Percentiles rank a stretch among this genome's conserved stretches.
phyloP scores from a whole-genome alignment of 2,113 vertebrate species.

The Saccopteryx leptura region DNA sequence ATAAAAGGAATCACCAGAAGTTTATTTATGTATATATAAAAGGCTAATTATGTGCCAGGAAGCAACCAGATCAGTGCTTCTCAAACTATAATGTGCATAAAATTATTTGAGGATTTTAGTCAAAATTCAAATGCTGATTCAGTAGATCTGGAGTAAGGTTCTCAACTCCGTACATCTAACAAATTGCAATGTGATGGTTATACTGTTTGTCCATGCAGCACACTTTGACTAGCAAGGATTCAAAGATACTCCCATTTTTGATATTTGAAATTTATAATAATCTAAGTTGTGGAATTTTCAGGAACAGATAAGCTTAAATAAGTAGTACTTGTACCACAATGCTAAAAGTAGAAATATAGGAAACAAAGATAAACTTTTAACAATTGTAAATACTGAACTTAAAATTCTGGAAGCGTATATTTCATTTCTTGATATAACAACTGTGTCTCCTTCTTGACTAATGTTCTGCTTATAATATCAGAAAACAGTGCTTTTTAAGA shows the following conservation, averaged over 20 bases:
- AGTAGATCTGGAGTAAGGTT: not conserved
- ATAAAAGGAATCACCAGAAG: not conserved
- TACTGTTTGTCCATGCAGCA: not conserved
- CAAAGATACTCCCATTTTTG: not conserved
- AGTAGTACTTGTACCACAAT: not conserved
- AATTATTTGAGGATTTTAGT: not conserved
- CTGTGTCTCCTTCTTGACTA: constrained; percentile 12
- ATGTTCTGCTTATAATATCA: not conserved
- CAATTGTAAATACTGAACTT: not conserved
- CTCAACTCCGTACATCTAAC: not conserved
- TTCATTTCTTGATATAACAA: constrained; percentile 3
- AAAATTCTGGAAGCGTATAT: not conserved
- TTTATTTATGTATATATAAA: not conserved
- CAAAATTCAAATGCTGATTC: not conserved
- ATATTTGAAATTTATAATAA: not conserved
- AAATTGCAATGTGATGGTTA: not conserved
- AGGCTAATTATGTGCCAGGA: not conserved
- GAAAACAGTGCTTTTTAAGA: not conserved
- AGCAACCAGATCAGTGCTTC: not conserved
- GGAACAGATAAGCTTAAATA: not conserved
- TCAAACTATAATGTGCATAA: not conserved
- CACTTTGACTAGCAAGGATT: not conserved
- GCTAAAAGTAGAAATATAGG: not conserved
- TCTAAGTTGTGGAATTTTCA: not conserved
- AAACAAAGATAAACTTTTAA: constrained; percentile 1